Percentiles rank a stretch among this genome's conserved stretches.
Evolutionary conservation across 2,888 invertebrate species (phyloP).

Genomic region (Drosophila nigricruria): DNA sequence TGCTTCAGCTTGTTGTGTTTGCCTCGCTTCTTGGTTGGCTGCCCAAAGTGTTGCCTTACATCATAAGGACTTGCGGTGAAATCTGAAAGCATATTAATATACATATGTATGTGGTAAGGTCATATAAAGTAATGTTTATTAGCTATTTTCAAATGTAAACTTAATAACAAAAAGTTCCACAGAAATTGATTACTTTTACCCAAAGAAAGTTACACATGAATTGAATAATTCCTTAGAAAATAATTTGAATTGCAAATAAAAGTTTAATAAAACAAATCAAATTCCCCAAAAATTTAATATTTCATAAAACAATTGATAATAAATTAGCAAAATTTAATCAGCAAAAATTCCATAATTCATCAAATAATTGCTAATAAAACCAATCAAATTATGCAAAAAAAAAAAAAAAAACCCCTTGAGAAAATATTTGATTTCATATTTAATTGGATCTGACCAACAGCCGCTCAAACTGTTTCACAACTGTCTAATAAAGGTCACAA

Average conservation of each 20-base stretch:
- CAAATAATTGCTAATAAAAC: background rate
- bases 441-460: slow-evolving; percentile 18
- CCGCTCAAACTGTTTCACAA: background rate
- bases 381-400: background rate
- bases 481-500: slow-evolving; percentile 11
- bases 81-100: slow-evolving; percentile 28
- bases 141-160: too few species aligned
- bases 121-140: background rate
- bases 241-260: background rate
- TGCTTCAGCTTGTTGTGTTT: slow-evolving; percentile 17
- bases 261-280: background rate
- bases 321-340: background rate
- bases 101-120: background rate
- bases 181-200: background rate
- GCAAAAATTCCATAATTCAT: background rate
- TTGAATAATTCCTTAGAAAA: background rate
- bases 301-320: background rate
- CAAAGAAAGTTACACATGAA: background rate
- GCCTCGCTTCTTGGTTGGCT: slow-evolving; percentile 32
- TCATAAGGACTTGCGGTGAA: slow-evolving; percentile 46
- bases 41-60: slow-evolving; percentile 56
- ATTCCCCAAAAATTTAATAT: background rate
- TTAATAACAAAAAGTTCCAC: background rate
- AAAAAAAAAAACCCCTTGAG: background rate
- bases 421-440: slow-evolving; percentile 34